Percentiles rank a stretch among this genome's conserved stretches.
Conservation (phyloP, 2,113 vertebrate species). For the Pterocles orientalis region DNA sequence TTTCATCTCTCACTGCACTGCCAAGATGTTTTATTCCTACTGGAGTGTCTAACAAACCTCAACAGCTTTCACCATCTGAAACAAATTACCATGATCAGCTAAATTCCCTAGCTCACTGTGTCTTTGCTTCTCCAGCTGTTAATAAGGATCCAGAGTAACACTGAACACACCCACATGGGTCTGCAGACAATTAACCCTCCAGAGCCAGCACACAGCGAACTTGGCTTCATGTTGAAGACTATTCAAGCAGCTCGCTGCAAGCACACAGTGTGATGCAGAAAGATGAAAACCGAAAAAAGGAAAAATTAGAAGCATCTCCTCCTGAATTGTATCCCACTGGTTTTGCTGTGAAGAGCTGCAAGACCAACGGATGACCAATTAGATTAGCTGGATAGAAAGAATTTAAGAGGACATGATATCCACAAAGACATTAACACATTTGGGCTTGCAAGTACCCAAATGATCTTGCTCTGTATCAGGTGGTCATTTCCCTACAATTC, state of each 20-base stretch:
- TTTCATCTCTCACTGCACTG: neutral
- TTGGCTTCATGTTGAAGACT: neutral
- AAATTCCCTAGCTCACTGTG: neutral
- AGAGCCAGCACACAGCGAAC: neutral
- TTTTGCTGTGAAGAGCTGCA: neutral
- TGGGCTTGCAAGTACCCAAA: neutral
- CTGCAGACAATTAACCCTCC: neutral
- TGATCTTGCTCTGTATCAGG: neutral
- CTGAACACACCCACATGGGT: neutral
- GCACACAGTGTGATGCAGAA: neutral
- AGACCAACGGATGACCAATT: neutral
- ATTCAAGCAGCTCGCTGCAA: neutral
- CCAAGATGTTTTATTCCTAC: neutral
- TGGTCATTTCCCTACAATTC: neutral
- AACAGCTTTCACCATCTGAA: constrained; percentile 1
- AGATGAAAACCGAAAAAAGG: neutral
- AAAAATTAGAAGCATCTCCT: neutral
- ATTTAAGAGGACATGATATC: neutral
- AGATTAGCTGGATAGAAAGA: neutral
- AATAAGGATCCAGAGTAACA: neutral
- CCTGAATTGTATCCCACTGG: neutral
- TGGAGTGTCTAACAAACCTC: neutral
- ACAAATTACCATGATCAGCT: neutral
- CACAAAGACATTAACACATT: neutral
- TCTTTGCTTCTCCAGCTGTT: neutral